A percentile compares a stretch with the other conserved stretches of the same genome.
phyloP scores from a whole-genome alignment of 2,797 vertebrate species.

The Mergus octosetaceus region DNA sequence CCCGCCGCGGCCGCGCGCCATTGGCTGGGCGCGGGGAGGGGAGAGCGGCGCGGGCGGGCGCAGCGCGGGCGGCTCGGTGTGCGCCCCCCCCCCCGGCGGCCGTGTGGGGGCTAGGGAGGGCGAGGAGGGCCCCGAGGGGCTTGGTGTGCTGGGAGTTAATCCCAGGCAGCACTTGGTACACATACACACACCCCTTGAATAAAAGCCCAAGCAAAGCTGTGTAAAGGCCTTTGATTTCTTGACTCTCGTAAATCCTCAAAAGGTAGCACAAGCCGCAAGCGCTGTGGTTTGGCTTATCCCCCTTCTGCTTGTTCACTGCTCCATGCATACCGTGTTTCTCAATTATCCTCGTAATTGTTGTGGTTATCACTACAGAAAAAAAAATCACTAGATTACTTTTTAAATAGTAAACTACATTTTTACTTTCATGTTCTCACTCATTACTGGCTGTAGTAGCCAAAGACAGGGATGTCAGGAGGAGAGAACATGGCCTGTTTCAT shows the following conservation, averaged over 20 bases:
- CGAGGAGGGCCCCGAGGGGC: too few relatives aligned
- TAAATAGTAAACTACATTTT: background rate
- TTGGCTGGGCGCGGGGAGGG: background rate
- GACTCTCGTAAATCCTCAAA: background rate
- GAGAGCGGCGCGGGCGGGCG: background rate
- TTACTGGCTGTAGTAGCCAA: background rate
- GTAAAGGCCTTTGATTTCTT: background rate
- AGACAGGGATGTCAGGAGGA: background rate
- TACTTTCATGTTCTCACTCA: background rate
- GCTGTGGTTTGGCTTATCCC: too few relatives aligned
- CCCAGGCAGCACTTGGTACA: background rate
- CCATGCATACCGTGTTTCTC: accelerated
- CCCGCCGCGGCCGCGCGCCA: background rate
- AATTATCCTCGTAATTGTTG: background rate
- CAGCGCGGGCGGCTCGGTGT: background rate
- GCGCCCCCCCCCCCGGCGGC: background rate
- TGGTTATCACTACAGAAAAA: background rate
- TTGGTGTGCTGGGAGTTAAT: too few relatives aligned
- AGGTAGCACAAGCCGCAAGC: background rate
- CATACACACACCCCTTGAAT: too few relatives aligned
- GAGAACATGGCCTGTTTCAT: background rate
- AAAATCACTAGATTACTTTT: background rate
- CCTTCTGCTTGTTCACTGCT: background rate
- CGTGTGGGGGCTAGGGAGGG: too few relatives aligned
- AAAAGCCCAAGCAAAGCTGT: background rate